Conservation (phyloP, 2,888 invertebrate species). For the Aporophyla nigra region DNA sequence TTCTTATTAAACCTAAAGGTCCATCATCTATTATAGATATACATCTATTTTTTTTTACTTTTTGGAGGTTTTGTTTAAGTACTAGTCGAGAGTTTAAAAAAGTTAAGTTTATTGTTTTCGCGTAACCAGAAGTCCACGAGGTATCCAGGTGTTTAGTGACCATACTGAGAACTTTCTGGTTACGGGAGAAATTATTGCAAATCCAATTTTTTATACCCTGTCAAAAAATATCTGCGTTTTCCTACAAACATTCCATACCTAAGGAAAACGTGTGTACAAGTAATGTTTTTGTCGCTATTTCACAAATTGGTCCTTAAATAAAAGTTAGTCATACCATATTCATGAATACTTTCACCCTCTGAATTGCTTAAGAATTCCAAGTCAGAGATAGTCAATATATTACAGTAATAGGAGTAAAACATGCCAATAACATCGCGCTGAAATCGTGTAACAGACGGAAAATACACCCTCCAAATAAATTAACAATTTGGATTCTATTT, state of each 20-base stretch:
- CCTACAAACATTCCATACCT: too few species aligned
- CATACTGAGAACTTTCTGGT: background rate
- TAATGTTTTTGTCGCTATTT: background rate
- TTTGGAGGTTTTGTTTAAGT: too few species aligned
- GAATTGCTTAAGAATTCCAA: background rate
- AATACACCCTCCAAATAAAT: slow-evolving; percentile 36
- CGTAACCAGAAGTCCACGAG: too few species aligned
- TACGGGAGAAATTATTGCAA: background rate
- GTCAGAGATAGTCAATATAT: background rate
- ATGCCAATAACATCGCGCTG: slow-evolving; percentile 21
- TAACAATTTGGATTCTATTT: slow-evolving; percentile 26
- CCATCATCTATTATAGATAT: too few species aligned
- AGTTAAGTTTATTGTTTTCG: too few species aligned
- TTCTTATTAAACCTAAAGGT: too few species aligned
- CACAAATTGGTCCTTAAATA: background rate
- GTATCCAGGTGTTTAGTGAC: too few species aligned
- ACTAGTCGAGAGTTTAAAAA: too few species aligned
- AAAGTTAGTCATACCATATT: slow-evolving; percentile 9
- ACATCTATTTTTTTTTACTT: too few species aligned
- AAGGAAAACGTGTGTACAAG: background rate
- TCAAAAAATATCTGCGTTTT: background rate
- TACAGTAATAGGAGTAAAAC: slow-evolving; percentile 32
- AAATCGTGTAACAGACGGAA: slow-evolving; percentile 13
- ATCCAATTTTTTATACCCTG: background rate
- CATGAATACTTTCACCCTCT: background rate